Base-by-base conservation (phyloP, 2,797 vertebrate species). In the Bucorvus abyssinicus region DNA sequence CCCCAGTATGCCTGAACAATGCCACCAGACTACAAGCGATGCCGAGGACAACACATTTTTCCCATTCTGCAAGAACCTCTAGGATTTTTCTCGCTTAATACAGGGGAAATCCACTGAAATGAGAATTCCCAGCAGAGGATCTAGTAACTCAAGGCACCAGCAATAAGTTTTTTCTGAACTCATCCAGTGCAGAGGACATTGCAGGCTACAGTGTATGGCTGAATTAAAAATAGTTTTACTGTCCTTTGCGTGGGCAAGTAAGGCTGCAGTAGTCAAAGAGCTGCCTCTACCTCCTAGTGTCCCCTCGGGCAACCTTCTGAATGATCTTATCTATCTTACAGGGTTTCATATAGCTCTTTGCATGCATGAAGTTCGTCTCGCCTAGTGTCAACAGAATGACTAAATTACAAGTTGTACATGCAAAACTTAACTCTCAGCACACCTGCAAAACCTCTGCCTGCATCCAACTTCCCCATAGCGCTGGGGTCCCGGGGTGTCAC, bases 161-260 rank as follows among this genome's bases (percentile, higher is more conserved):
- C 21, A 9, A 12, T 34, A 76, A 42, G 3, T n/a, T 70, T 86
- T 71, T 95, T 84, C 34, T 79, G 38, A 84, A 75, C 10, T 78
- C 19, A 47, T 14, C 8, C 21, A 5, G 14, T 45, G 30, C n/a
- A 75, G 34, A 64, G 15, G 29, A n/a, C 27, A 29, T 26, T 57
- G 14, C 12, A 63, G 36, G 8, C 47, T 71, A 16, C 27, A 34
- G 13, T 21, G 32, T 22, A 78, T 14, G 34, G 19, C 55, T 65
- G 38, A 87, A 73, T 61, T 47, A 57, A 93, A 93, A 90, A 73
- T 36, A 69, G 11, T 65, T 94, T 76, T 63, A n/a, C 10, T 23
- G 42, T 53, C 32, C 38, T 84, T 65, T 81, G 45, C 81, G 55
- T 30, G 56, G 50, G 30, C 55, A 82, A 65, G 11, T 40, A 71